Percentiles rank a stretch among this genome's conserved stretches.
These are phyloP conservation scores for Loxodonta africana DNA, from an alignment of 2,113 vertebrate species.

Conservation along the genomic window DNA sequence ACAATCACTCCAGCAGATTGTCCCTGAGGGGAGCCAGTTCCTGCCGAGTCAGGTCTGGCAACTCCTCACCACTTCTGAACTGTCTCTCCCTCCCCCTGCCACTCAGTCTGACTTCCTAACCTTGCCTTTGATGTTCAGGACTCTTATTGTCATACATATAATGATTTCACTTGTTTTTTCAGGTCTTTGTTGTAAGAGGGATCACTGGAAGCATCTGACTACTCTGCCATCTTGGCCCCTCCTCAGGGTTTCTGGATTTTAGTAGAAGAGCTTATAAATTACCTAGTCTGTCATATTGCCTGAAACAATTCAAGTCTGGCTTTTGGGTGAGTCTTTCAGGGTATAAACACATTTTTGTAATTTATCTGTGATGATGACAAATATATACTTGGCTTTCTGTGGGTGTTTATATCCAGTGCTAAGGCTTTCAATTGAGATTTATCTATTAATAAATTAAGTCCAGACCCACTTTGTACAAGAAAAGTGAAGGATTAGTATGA, in stretches of 20 bases:
- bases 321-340: not conserved
- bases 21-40: too few species aligned
- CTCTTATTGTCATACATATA: too few species aligned
- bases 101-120: too few species aligned
- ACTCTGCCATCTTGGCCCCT: too few species aligned
- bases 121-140: too few species aligned
- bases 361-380: not conserved
- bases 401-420: not conserved
- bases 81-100: too few species aligned
- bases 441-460: not conserved
- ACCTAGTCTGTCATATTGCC: not conserved
- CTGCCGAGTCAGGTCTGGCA: too few species aligned
- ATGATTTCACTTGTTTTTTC: too few species aligned
- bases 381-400: not conserved
- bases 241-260: not conserved
- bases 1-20: too few species aligned
- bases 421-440: not conserved
- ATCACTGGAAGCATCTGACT: too few species aligned
- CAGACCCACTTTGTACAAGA: not conserved
- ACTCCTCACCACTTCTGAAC: too few species aligned
- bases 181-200: too few species aligned
- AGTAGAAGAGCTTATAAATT: not conserved
- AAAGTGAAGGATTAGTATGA: not conserved
- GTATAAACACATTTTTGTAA: not conserved
- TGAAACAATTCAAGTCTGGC: not conserved